phyloP scores from a whole-genome alignment of 2,888 invertebrate genomes.

The Drosophila flavopinicola region DNA sequence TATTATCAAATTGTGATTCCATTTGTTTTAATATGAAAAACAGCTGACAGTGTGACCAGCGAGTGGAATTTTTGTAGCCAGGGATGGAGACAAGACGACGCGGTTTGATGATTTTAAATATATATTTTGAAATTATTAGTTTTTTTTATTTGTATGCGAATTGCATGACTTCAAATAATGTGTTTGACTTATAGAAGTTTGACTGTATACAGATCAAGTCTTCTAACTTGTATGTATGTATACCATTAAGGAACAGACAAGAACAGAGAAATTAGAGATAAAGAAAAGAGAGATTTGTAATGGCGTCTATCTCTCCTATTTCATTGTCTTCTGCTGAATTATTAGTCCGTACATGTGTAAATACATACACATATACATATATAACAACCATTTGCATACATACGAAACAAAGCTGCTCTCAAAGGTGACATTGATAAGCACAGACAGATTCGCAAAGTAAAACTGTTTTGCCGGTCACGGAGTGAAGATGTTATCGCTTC shows the following conservation, averaged over 20 bases:
- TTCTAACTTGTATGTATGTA: too few species aligned
- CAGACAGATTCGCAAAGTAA: conserved; percentile 4
- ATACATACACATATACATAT: too few species aligned
- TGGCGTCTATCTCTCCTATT: too few species aligned
- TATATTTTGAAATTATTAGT: too few species aligned
- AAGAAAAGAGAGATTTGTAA: too few species aligned
- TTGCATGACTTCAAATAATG: too few species aligned
- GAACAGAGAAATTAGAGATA: too few species aligned
- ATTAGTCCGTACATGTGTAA: background rate
- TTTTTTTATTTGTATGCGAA: too few species aligned
- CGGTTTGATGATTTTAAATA: background rate
- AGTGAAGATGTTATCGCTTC: conserved; percentile 46
- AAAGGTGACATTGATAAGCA: conserved; percentile 24
- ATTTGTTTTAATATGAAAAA: conserved; percentile 26
- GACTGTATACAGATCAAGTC: too few species aligned
- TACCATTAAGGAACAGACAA: too few species aligned
- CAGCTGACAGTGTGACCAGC: conserved; percentile 45
- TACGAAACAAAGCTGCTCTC: conserved; percentile 5
- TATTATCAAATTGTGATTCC: conserved; percentile 53
- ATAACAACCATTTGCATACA: too few species aligned
- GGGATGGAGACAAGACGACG: background rate
- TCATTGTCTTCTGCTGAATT: background rate
- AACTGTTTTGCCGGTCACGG: conserved; percentile 1
- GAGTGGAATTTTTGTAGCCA: background rate
- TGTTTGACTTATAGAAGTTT: too few species aligned